Evolutionary conservation across 2,797 vertebrate species (phyloP), one percentile per base, ranked within the genome.

Genomic region (Sylvilagus floridanus): DNA sequence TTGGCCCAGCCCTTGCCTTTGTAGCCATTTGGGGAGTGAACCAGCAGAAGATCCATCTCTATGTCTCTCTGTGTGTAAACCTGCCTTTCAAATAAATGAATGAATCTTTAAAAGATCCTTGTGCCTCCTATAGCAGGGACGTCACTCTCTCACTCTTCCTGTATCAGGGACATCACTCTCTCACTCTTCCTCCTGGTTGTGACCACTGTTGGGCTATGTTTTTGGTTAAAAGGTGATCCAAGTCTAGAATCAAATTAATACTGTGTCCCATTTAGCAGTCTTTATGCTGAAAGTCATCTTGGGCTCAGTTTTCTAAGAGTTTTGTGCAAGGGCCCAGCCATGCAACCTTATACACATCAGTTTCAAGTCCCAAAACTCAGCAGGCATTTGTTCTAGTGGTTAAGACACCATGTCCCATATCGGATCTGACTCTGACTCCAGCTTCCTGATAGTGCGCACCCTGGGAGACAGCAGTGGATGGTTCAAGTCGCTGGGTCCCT

Each of bases 161-260:
- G 14, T 47, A 10, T 32, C 17, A 21, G 4, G 2, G 3, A 14
- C 28, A 3, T 37, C 32, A 4, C 19, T 32, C 57, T 77, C 54
- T 87, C 50, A 47, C 12, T 52, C 77, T 86, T 66, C 21, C 24
- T 84, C 50, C 37, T 6, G 10, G 16, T 10, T 8, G 32, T 82
- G 69, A 50, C 52, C 12, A 11, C 30, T 79, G 75, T 24, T 66
- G n/a, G 16, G 57, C 54, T 66, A 28, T 22, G 35, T 32, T 90
- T 35, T 12, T 0, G 35, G 37, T 72, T 72, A 81, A 93, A 81
- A 47, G 11, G 71, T 24, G 30, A 81, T 14, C n/a, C 50, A 73
- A 92, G 88, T 85, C 16, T 30, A 69, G 68, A 87, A 62, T 52
- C 30, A 63, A 88, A 83, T 73, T 2, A 54, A 85, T 62, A 84